Evolutionary conservation across 2,888 invertebrate genomes (phyloP).

Genomic region (Diaprepes abbreviatus): DNA sequence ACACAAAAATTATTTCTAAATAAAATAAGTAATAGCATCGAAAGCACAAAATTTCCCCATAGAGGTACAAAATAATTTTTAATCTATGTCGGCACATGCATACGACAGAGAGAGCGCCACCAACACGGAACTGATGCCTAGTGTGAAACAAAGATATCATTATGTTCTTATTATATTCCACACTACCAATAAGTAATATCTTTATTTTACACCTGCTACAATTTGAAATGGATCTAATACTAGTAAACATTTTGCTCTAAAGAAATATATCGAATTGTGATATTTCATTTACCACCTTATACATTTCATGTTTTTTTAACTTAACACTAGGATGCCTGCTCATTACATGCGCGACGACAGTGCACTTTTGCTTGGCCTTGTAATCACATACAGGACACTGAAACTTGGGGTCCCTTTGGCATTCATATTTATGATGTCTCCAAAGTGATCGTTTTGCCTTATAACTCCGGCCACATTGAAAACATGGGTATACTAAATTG

Average conservation of each 20-base stretch:
- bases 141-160: no score
- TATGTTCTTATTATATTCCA: no score
- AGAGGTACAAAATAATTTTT: no score
- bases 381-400: constrained; percentile 53
- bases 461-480: constrained; percentile 55
- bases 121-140: no score
- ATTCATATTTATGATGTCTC: constrained; percentile 59
- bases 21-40: background rate
- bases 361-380: constrained; percentile 55
- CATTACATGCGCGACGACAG: constrained; percentile 56
- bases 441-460: constrained; percentile 58
- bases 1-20: background rate
- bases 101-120: no score
- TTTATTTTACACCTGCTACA: no score
- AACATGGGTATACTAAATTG: constrained; percentile 49
- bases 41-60: background rate
- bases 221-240: no score
- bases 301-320: constrained; percentile 45
- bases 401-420: constrained; percentile 57
- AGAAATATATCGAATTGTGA: constrained; percentile 1
- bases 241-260: background rate
- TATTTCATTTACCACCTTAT: constrained; percentile 40
- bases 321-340: constrained; percentile 42
- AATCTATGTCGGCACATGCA: no score
- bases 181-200: no score